Percentiles rank a stretch among this genome's conserved stretches.
phyloP scores from a whole-genome alignment of 64 coral and sea anemone species.

The Orbicella faveolata region DNA sequence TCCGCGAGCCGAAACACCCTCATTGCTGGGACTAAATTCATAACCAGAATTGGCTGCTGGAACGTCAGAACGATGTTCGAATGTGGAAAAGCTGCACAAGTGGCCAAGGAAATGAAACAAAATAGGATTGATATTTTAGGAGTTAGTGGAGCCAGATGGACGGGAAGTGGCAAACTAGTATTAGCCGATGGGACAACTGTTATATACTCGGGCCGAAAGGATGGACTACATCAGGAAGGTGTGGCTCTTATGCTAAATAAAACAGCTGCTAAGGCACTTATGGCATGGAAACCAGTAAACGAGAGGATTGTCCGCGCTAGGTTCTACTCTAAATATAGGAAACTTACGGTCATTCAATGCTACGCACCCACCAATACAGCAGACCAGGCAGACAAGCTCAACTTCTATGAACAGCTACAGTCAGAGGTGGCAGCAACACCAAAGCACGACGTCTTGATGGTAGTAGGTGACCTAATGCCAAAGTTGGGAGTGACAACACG shows the following conservation, averaged over 20 bases:
- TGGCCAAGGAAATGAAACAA: neutral
- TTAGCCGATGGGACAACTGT: too few relatives aligned
- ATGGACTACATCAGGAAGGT: too few relatives aligned
- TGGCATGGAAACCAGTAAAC: conserved; percentile 52
- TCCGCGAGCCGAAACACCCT: neutral
- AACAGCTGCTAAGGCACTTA: too few relatives aligned
- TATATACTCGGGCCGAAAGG: too few relatives aligned
- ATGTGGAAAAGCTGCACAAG: conserved; percentile 14
- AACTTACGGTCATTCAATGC: conserved; percentile 41
- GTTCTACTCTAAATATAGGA: conserved; percentile 48
- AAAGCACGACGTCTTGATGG: too few relatives aligned
- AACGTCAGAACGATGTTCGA: conserved; percentile 25
- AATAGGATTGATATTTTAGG: neutral
- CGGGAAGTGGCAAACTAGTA: neutral
- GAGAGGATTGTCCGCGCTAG: neutral
- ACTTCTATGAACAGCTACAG: too few relatives aligned
- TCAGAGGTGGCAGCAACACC: too few relatives aligned
- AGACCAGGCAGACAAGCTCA: conserved; percentile 28
- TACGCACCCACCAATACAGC: conserved; percentile 63
- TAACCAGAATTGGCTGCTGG: conserved; percentile 24
- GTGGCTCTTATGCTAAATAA: too few relatives aligned
- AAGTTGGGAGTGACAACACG: too few relatives aligned
- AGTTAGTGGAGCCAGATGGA: neutral
- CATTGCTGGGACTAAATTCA: neutral
- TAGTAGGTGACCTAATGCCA: too few relatives aligned